These are phyloP conservation scores for Bolinopsis microptera DNA, from an alignment of 37 sponge, comb jelly and placozoan genomes.

Conservation along the genomic window DNA sequence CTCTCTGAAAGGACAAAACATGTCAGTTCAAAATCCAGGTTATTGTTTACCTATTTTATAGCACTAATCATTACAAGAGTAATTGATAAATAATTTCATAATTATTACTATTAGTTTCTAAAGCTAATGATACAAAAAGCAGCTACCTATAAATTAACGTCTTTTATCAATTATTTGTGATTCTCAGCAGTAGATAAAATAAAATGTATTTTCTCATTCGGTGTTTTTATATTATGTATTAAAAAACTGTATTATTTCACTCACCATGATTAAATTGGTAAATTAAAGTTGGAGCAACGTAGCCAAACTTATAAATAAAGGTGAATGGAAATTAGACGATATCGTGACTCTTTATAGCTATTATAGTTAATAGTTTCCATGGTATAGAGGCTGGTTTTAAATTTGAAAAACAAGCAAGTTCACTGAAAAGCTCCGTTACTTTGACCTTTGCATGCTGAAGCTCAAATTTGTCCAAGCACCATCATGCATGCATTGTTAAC, in stretches of 20 bases:
- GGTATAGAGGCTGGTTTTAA: neutral
- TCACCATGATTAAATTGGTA: neutral
- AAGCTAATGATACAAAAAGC: no score
- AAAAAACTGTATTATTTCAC: no score
- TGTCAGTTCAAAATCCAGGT: neutral
- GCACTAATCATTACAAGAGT: neutral
- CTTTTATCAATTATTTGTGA: no score
- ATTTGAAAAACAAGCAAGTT: neutral
- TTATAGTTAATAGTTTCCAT: neutral
- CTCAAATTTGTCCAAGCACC: neutral
- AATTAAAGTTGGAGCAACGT: neutral
- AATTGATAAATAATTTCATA: neutral
- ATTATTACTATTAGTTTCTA: neutral
- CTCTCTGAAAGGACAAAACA: conserved; percentile 70
- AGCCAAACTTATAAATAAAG: neutral
- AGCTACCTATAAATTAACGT: no score
- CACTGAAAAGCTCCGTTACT: neutral
- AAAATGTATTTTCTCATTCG: no score
- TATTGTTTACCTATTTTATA: neutral
- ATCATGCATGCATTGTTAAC: neutral
- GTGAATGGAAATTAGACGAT: neutral
- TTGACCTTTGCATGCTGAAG: neutral
- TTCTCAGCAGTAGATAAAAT: no score
- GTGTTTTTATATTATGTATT: no score
- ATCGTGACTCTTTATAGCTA: neutral